Evolutionary conservation across 2,888 invertebrate species (phyloP).

Genomic region (Lagria hirta): DNA sequence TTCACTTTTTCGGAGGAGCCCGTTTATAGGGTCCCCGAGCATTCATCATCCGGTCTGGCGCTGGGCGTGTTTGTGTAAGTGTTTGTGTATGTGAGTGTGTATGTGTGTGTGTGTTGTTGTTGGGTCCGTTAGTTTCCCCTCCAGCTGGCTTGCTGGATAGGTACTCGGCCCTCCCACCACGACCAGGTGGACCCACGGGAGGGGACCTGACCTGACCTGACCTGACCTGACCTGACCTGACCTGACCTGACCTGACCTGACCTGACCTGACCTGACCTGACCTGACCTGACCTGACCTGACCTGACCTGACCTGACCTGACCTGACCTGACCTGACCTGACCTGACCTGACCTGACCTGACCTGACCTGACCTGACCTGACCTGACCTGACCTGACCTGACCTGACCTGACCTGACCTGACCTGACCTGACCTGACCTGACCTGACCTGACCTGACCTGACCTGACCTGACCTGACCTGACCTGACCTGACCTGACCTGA

Average conservation of each 20-base stretch:
- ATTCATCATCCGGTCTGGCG: too few relatives aligned
- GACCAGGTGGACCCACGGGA: too few relatives aligned
- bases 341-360: conserved; percentile 10
- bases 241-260: conserved; percentile 6
- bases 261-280: conserved; percentile 5
- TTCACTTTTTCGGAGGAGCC: too few relatives aligned
- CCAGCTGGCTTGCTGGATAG: too few relatives aligned
- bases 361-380: conserved; percentile 10
- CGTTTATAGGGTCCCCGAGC: too few relatives aligned
- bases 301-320: conserved; percentile 6
- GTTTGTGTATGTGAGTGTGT: too few relatives aligned
- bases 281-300: conserved; percentile 6
- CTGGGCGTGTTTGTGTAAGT: too few relatives aligned
- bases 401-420: conserved; percentile 8
- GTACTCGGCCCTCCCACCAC: too few relatives aligned
- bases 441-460: conserved; percentile 11
- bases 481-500: conserved; percentile 1
- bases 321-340: conserved; percentile 8
- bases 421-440: conserved; percentile 11
- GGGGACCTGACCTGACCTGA: conserved; percentile 6
- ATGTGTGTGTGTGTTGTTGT: too few relatives aligned
- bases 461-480: conserved; percentile 8
- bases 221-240: conserved; percentile 6
- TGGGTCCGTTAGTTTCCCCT: too few relatives aligned
- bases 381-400: conserved; percentile 7